Conservation (phyloP, 2,797 vertebrate species). For the Simalia tracyae region DNA sequence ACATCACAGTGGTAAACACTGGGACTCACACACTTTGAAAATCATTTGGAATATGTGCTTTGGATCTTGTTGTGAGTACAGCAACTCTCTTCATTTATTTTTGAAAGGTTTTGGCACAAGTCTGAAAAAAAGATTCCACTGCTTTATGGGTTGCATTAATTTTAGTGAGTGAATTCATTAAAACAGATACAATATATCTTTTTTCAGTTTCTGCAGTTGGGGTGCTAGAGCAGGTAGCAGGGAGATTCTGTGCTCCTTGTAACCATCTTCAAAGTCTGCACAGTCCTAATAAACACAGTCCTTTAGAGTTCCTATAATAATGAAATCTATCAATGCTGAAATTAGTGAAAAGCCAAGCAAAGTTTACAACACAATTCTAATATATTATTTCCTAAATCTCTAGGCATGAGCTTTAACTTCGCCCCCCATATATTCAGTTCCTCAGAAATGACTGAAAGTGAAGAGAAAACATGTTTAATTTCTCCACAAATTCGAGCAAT, state of each 20-base stretch:
- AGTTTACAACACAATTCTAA: neutral
- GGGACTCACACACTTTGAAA: neutral
- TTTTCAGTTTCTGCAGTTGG: neutral
- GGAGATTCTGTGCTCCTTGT: neutral
- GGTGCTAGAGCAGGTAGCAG: neutral
- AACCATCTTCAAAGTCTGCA: neutral
- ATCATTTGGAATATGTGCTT: neutral
- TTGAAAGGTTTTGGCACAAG: neutral
- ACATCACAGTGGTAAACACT: neutral
- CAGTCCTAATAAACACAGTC: neutral
- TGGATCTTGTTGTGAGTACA: neutral
- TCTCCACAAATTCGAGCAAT: slow-evolving; percentile 21
- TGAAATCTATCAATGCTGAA: neutral
- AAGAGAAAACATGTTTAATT: slow-evolving; percentile 19
- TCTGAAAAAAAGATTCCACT: neutral
- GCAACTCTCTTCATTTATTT: neutral
- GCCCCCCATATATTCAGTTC: neutral
- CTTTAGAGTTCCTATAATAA: neutral
- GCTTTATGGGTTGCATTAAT: neutral
- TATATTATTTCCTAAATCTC: slow-evolving; percentile 11
- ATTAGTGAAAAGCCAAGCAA: neutral
- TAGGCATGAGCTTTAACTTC: neutral
- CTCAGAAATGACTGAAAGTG: slow-evolving; percentile 11
- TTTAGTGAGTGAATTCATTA: neutral
- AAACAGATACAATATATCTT: neutral